phyloP scores from a whole-genome alignment of 2,797 vertebrate species.

The Aldrovandia affinis region DNA sequence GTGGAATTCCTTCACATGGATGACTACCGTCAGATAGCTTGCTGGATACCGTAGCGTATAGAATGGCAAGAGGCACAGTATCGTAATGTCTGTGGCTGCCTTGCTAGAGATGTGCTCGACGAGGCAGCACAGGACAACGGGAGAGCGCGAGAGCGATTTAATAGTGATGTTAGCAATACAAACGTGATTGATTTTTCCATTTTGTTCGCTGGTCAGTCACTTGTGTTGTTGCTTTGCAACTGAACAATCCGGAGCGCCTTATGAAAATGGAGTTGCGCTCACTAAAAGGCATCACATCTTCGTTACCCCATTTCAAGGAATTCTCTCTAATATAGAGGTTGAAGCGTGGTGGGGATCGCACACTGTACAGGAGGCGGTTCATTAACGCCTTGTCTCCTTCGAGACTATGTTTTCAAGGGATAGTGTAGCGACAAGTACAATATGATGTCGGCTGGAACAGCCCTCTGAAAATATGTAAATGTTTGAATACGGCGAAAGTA shows the following conservation, averaged over 20 bases:
- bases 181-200: slow-evolving; percentile 23
- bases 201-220: not conserved
- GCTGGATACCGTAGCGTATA: slow-evolving; percentile 2
- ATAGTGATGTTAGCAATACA: slow-evolving; percentile 15
- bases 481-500: not conserved
- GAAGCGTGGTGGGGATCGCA: not conserved
- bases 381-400: not conserved
- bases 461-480: not conserved
- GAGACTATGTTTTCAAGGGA: not conserved
- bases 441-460: not conserved
- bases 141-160: slow-evolving; percentile 2
- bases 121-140: not conserved
- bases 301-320: not conserved
- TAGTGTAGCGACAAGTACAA: not conserved
- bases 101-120: slow-evolving; percentile 4
- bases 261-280: not conserved
- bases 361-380: not conserved
- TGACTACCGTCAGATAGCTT: not conserved
- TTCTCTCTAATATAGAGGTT: not conserved
- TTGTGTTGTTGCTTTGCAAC: not conserved
- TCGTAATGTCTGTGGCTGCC: not conserved
- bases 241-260: not conserved
- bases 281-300: not conserved
- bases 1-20: slow-evolving; percentile 21
- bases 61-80: not conserved